Evolutionary conservation across 2,888 invertebrate genomes (phyloP), one percentile per base, ranked within the genome.

Genomic region (Eurytoma adleriae): DNA sequence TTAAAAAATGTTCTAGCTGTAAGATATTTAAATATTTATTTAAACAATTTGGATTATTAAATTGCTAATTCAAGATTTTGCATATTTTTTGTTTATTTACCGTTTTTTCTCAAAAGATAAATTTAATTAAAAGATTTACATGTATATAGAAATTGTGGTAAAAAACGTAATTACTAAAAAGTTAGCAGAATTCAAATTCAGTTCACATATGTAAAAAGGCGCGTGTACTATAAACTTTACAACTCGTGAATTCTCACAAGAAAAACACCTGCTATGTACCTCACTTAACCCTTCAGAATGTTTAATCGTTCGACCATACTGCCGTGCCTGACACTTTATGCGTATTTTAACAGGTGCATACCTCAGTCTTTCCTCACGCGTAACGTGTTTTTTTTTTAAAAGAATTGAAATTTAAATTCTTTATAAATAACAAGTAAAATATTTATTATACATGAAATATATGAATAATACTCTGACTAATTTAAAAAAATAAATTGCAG

Each of bases 321-420:
- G 24, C 57, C 57, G 57, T 57, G 50, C 50, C 67, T 67, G 40
- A 62, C 59, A 54, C 61, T 30, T 20, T 62, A 50, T 62, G 27
- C 57, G 27, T 30, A 24, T 57, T 16, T 75, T 75, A 75, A 76
- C 76, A 76, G 76, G 76, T 76, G 76, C 69, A 59, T 30, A 20
- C 30, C 57, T 3, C 61, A 30, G 61, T 71, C 40, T 54, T 64
- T 64, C 18, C 18, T 5, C 10, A 40, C 30, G 64, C 48, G 30
- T 62, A n/a, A n/a, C n/a, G n/a, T 30, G 3, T 4, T 27, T 61
- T 30, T 30, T 1, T 24, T 24, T 62, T 16, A 12, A 54, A 16
- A 12, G 4, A 54, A 54, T 54, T 54, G 5, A 54, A 54, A 54
- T 54, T 54, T 54, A 3, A 54, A 54, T 54, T 16, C 16, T 62